Evolutionary conservation across 2,113 vertebrate species (phyloP).

Genomic region (Trichechus manatus): DNA sequence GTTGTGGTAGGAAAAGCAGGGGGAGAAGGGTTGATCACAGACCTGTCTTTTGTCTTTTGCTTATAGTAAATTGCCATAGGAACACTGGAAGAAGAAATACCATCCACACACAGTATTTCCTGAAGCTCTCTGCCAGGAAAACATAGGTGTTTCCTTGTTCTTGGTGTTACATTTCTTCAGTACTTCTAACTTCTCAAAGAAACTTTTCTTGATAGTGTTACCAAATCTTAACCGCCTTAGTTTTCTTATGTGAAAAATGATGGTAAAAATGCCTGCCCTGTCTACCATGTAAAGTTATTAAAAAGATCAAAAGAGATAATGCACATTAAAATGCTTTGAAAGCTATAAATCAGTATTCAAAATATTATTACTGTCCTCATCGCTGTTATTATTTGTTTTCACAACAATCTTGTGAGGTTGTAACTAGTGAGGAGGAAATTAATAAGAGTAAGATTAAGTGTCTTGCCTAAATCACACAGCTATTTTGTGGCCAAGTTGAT

Average conservation of each 20-base stretch:
- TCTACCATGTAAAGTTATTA: not conserved
- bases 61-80: not conserved
- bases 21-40: not conserved
- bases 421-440: conserved; percentile 38
- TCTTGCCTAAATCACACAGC: not conserved
- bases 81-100: not conserved
- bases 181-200: not conserved
- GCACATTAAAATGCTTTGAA: conserved; percentile 11
- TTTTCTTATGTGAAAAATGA: conserved; percentile 20
- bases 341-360: conserved; percentile 50
- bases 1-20: not conserved
- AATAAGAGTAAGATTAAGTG: not conserved
- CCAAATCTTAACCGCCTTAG: not conserved
- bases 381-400: conserved; percentile 58
- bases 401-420: conserved; percentile 55
- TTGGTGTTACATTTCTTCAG: not conserved
- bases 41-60: not conserved
- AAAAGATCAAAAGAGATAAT: conserved; percentile 36
- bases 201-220: conserved; percentile 26
- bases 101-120: not conserved
- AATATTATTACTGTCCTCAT: conserved; percentile 69
- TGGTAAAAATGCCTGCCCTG: not conserved
- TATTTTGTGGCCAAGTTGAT: not conserved
- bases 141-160: not conserved
- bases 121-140: not conserved